Base-by-base conservation (phyloP, 2,888 invertebrate species). In the Spodoptera picta region DNA sequence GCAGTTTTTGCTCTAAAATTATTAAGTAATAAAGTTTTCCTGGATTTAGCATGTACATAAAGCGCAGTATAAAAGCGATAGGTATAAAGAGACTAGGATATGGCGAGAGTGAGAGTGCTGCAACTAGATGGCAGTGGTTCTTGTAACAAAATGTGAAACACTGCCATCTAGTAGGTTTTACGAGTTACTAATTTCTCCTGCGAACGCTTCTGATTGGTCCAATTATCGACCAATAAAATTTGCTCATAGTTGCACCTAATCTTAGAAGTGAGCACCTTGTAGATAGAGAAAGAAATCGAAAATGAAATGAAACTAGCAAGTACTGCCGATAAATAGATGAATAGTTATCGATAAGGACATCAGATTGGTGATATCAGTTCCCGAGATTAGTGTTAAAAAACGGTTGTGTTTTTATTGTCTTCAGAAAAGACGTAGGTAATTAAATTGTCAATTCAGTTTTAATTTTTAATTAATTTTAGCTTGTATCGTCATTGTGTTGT, bases 211-310 rank as follows among this genome's bases (percentile, higher is more conserved):
- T 82, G 83, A 80, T 87, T 84, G 93, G 91, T 92, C 91, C 87
- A 90, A 87, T 83, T 84, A 83, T 86, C 83, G 85, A 87, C 89
- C 88, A 88, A 80, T 82, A 85, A 87, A 84, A 87, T 86, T 91
- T 90, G 92, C 92, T 93, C 92, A 92, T 92, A 92, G 91, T 75
- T 87, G 91, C 92, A 92, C 92, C 82, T 86, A 84, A 79, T 77
- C 78, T 89, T 79, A 92, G 90, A 89, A 67, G 85, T 90, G 89
- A 78, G 87, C 92, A 92, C 92, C 76, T 27, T 79, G 80, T 92
- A 92, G 90, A 88, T 92, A 92, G 89, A 86, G 74, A 77, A 78
- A 82, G 79, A 76, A 72, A 71, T 65, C 60, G 73, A 74, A 74
- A 81, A 64, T 75, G 71, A 79, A 68, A 75, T 62, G 69, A 79